Base-by-base conservation (phyloP, 2,797 vertebrate species). In the Telmatherina bonti region DNA sequence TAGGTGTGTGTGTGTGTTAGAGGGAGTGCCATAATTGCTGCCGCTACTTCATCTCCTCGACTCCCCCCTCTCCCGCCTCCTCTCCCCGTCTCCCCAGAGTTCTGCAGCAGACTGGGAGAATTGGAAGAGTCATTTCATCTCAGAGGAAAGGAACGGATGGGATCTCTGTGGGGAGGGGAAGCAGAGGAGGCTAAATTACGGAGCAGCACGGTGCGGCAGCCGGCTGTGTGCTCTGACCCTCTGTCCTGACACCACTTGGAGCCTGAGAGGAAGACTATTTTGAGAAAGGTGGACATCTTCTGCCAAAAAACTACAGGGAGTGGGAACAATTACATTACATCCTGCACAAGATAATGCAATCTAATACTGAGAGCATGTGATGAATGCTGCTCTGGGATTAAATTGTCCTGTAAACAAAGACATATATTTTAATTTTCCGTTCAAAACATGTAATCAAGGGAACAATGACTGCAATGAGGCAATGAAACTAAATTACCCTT, bases 41-140 rank as follows among this genome's bases (percentile, higher is more conserved):
- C 88, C 51, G 41, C 87, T 74, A 76, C 67, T 77, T 70, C 63
- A 67, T 71, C 78, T 74, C 82, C 66, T 70, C 27, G 81, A 74
- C 67, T 47, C 76, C 68, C 30, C 70, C 78, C 41, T 5, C 36
- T 10, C 36, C 10, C 1, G 20, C 20, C 43, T 47, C 43, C 20
- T 2, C 41, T 38, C 41, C 43, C 43, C 45, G 8, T 22, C 45
- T 79, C 81, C 67, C 74, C 31, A 7, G 74, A 89, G 80, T 76
- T 83, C 58, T 41, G 43, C 51, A 65, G 76, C 84, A 84, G 83
- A 85, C 85, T 85, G 80, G 89, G 83, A 86, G 90, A 92, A 94
- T 92, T 92, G 89, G 85, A 91, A 92, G 86, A 93, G 91, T 92
- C 90, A 92, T 90, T 92, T 93, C 78, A 91, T 92, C 90, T 91